Evolutionary conservation across 2,113 vertebrate species (phyloP), one percentile per base, ranked within the genome.

Genomic region (Xyrauchen texanus): DNA sequence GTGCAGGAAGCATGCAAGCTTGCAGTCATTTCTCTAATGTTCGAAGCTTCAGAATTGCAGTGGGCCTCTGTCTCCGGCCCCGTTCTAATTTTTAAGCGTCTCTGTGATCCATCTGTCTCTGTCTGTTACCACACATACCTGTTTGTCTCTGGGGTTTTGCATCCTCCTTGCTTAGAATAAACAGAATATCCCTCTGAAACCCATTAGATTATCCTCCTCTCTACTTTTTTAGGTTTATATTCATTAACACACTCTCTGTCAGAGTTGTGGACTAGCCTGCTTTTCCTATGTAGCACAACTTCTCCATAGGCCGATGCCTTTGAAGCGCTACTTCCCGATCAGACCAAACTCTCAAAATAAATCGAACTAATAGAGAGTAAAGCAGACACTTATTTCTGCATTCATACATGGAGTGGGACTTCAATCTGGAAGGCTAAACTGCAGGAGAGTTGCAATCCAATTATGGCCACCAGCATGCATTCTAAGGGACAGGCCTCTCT

Each of bases 401-500:
- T 67, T 68, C 68, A 21, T 34, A 64, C 71, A 55, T 49, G 57
- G 21, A 81, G 66, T 69, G 10, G 70, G 61, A 64, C 45, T 83
- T 72, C 72, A 84, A 82, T 76, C 46, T 47, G 63, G 77, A 67
- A 55, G 21, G 82, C 83, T 79, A 78, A 86, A 80, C 80, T 88
- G 81, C 62, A 76, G 82, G 81, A 77, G 81, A 80, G 76, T 72
- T 79, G 81, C 75, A 85, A 81, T 85, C 82, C 85, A 88, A 87
- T 89, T 88, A 88, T 76, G 75, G 77, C 80, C 84, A 82, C 62
- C 80, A 85, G 80, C 82, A 64, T 86, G 80, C 76, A 71, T 87
- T 87, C 78, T 81, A 81, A 83, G 82, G 82, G 79, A 86, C 88
- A 87, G 83, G 82, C 65, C 84, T 77, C 87, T 89, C 84, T 87